These are phyloP conservation scores for Drosophila longiperda DNA, from an alignment of 2,888 invertebrate species.

Conservation along the genomic window DNA sequence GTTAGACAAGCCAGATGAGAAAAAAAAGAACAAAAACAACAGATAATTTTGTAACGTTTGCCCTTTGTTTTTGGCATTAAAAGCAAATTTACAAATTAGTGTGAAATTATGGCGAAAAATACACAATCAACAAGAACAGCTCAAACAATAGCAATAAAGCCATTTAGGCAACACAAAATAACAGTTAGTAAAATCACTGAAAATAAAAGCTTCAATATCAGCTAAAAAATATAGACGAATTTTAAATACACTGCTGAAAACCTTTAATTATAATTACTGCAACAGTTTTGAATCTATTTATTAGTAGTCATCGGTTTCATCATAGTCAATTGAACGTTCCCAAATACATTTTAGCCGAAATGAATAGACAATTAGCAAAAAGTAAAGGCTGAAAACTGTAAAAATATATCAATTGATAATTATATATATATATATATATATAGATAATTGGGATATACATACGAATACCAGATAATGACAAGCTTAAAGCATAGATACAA, in stretches of 20 bases:
- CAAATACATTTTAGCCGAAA: constrained; percentile 22
- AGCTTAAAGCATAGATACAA: constrained; percentile 8
- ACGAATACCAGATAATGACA: neutral
- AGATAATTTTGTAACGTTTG: constrained; percentile 43
- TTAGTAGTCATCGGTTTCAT: constrained; percentile 6
- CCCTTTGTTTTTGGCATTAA: constrained; percentile 73
- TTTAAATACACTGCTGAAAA: constrained; percentile 15
- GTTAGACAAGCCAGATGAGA: neutral
- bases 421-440: neutral
- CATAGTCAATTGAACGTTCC: constrained; percentile 19
- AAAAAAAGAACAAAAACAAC: neutral
- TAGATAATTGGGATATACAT: neutral
- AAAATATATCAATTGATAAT: neutral
- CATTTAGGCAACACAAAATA: constrained; percentile 26
- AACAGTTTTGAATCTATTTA: neutral
- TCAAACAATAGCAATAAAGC: constrained; percentile 31
- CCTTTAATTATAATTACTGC: neutral
- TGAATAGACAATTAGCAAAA: constrained; percentile 32
- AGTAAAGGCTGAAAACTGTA: constrained; percentile 50
- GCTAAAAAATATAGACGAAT: neutral
- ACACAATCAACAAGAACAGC: constrained; percentile 47
- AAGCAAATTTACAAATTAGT: constrained; percentile 76
- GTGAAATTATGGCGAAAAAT: constrained; percentile 68
- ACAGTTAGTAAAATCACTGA: constrained; percentile 35
- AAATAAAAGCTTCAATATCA: constrained; percentile 41